A percentile compares a stretch with the other conserved stretches of the same genome.
These are phyloP conservation scores for Belonocnema kinseyi DNA, from an alignment of 1,140 invertebrate species.

Conservation along the genomic window DNA sequence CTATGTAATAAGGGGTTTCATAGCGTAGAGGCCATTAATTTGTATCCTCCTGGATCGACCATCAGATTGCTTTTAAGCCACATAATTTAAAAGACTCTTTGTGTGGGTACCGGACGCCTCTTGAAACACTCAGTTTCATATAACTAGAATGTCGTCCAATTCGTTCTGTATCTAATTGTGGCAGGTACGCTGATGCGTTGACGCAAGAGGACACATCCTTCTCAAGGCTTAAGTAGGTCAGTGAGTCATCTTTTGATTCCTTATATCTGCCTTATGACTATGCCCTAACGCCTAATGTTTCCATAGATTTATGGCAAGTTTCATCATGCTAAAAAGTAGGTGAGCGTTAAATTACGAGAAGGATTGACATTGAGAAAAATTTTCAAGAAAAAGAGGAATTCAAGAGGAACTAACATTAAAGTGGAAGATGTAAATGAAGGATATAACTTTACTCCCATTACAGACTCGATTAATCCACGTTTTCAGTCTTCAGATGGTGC, in stretches of 20 bases:
- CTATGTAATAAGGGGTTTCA: slow-evolving; percentile 25
- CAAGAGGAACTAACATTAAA: slow-evolving; percentile 29
- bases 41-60: neutral
- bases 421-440: slow-evolving; percentile 2
- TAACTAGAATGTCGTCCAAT: neutral
- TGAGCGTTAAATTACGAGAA: neutral
- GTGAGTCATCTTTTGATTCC: neutral
- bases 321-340: neutral
- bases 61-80: neutral
- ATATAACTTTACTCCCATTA: slow-evolving; percentile 35
- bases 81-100: slow-evolving; percentile 3
- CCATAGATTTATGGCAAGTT: neutral
- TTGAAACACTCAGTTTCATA: slow-evolving; percentile 15
- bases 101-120: neutral
- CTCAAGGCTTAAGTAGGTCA: neutral
- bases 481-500: neutral
- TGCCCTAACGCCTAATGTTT: neutral
- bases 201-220: slow-evolving; percentile 13
- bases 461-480: slow-evolving; percentile 41
- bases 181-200: neutral
- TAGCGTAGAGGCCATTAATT: slow-evolving; percentile 16
- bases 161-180: slow-evolving; percentile 19
- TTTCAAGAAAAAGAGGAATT: slow-evolving; percentile 26
- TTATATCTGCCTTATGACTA: neutral
- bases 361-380: slow-evolving; percentile 1